Conservation (phyloP, 2,113 vertebrate genomes). For the Spermophilus dauricus region DNA sequence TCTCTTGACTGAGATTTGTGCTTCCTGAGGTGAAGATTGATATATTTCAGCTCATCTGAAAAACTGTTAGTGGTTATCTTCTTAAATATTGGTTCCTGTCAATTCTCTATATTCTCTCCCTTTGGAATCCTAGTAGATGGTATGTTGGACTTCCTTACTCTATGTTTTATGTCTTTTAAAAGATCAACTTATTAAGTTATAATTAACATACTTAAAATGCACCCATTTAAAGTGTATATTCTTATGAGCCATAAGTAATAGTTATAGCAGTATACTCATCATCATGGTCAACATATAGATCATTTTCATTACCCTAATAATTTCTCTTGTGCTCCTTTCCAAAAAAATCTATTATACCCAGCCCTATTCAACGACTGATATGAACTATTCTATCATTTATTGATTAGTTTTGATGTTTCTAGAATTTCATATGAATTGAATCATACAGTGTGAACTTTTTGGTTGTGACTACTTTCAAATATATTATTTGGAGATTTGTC, state of each 20-base stretch:
- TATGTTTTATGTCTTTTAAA: not conserved
- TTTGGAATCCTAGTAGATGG: not conserved
- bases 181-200: not conserved
- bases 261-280: not conserved
- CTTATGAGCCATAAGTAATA: not conserved
- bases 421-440: not conserved
- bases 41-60: not conserved
- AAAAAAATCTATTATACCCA: not conserved
- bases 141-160: not conserved
- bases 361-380: not conserved
- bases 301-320: not conserved
- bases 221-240: not conserved
- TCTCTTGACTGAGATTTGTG: not conserved
- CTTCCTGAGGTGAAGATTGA: conserved; percentile 15
- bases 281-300: not conserved
- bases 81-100: not conserved
- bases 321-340: not conserved
- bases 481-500: not conserved
- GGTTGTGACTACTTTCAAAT: not conserved
- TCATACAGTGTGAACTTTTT: not conserved
- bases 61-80: not conserved
- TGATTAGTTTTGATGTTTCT: not conserved
- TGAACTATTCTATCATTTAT: not conserved
- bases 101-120: not conserved
- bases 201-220: not conserved